Base-by-base conservation (phyloP, 2,888 invertebrate species). In the Yponomeuta malinellus region DNA sequence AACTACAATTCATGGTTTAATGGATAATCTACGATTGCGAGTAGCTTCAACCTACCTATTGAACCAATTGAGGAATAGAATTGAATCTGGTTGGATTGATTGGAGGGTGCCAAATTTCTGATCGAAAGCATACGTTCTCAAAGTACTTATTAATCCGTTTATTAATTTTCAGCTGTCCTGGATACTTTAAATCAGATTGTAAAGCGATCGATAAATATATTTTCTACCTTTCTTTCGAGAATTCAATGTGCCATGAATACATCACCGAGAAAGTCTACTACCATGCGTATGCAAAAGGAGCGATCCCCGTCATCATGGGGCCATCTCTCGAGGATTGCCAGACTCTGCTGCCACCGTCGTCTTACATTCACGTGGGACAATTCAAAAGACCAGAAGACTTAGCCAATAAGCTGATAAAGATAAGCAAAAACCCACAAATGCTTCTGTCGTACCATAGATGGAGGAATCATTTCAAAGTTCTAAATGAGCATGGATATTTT, bases 211-310 rank as follows among this genome's bases (percentile, higher is more conserved):
- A 89, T 0, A 76, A 90, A 10, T 96, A 95, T 81, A 88, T 95
- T 75, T 96, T 96, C 80, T 95, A 95, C 77, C 81, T 96, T 65
- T 93, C 95, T 0, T 94, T 96, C 74, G 96, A 96, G 82, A 96
- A 95, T 78, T 93, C 94, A 0, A 93, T 94, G 75, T 96, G 96
- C 78, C 87, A 88, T 8, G 94, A 95, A 78, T 96, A 96, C 76
- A 82, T 96, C 68, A 95, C 95, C 0, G 96, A 96, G 78, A 96
- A 96, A 80, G 79, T 93, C 0, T 96, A 94, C 84, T 94, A 95
- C 90, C 93, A 95, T 75, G 94, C 94, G 0, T 95, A 93, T 75
- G 77, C 84, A 2, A 95, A 94, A 80, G 92, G 93, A 23, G 89
- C 94, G 0, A 93, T 95, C 48, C 95, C 95, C 0, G 83, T 95